These are phyloP conservation scores for Drosophila eohydei DNA, from an alignment of 2,888 invertebrate genomes.

Conservation along the genomic window DNA sequence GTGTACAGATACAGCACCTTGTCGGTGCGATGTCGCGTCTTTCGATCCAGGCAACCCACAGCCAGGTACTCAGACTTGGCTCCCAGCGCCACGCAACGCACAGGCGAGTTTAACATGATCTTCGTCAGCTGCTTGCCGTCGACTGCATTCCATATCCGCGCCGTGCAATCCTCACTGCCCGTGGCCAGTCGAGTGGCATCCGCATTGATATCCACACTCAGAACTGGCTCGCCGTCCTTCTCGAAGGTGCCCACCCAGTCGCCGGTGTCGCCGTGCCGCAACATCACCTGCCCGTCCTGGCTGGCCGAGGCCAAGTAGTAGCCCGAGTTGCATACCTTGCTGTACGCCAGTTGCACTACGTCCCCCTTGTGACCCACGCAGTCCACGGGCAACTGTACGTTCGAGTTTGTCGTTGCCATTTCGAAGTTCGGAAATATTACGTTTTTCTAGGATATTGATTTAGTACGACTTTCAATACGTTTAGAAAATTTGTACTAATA, in stretches of 20 bases:
- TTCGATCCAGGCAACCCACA: slow-evolving; percentile 95
- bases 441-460: not conserved
- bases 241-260: slow-evolving; percentile 98
- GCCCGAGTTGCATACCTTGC: slow-evolving; percentile 34
- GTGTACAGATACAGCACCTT: slow-evolving; percentile 90
- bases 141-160: slow-evolving; percentile 96
- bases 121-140: slow-evolving; percentile 94
- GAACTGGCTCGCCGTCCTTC: slow-evolving; percentile 97
- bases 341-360: slow-evolving; percentile 49
- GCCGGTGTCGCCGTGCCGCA: slow-evolving; percentile 97
- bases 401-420: not conserved
- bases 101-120: slow-evolving; percentile 91
- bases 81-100: slow-evolving; percentile 95
- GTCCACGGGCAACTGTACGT: slow-evolving; percentile 31
- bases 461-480: not conserved
- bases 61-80: slow-evolving; percentile 90
- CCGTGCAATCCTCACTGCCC: slow-evolving; percentile 96
- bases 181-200: slow-evolving; percentile 95
- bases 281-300: slow-evolving; percentile 96
- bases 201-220: slow-evolving; percentile 95
- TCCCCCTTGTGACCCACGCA: slow-evolving; percentile 41
- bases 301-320: slow-evolving; percentile 57
- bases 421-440: not conserved
- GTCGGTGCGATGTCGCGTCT: slow-evolving; percentile 86
- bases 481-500: not conserved